Base-by-base conservation (phyloP, 2,797 vertebrate genomes). In the Danio aesculapii region DNA sequence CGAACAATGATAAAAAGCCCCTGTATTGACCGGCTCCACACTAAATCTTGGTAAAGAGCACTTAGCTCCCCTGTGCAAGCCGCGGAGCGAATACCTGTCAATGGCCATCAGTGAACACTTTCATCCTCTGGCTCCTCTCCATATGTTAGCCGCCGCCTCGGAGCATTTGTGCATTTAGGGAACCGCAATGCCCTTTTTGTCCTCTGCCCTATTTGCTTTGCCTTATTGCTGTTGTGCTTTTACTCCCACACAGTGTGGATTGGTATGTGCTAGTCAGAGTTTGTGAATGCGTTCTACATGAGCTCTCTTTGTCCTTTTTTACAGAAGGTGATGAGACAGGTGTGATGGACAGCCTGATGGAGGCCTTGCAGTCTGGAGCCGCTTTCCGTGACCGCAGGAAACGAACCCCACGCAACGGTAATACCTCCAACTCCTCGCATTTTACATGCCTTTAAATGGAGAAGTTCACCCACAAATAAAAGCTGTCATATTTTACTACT, bases 341-440 rank as follows among this genome's bases (percentile, higher is more conserved):
- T 12, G 98, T 99, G 92, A 99, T 99, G 98, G 98, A 99, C 93
- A 98, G 96, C 79, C 93, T 99, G 89, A 97, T 99, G 88, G 98
- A 99, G 88, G 98, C 98, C 70, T 90, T 99, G 77, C 97, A 99
- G 87, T 98, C 98, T 0, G 98, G 98, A 88, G 98, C 96, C 12
- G 98, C 98, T 0, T 99, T 99, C 94, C 92, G 98, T 47, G 97
- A 99, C 92, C 95, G 98, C 6, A 92, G 98, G 94, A 99, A 99
- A 95, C 93, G 97, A 80, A 96, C 93, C 67, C 97, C 97, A 0
- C 96, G 97, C 70, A 94, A 91, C 44, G 97, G 98, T 97, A 94
- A 92, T 63, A 8, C 49, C 8, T n/a, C 2, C 66, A 46, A 21
- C 13, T 69, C 46, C 44, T 17, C 53, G 30, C 57, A 52, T 62